Conservation (phyloP, 2,888 invertebrate species). For the Calliphora vomitoria region DNA sequence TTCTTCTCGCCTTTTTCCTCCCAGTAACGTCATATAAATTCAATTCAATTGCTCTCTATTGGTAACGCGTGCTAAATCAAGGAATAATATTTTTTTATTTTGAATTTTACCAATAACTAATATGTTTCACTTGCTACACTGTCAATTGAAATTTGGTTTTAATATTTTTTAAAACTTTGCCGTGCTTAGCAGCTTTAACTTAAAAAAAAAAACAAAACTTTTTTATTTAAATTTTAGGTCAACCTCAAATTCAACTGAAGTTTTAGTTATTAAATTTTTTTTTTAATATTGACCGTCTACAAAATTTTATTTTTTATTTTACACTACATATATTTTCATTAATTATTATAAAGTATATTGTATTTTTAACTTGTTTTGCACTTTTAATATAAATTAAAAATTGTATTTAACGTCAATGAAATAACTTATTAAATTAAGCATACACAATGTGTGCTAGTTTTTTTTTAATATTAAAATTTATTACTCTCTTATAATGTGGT, state of each 20-base stretch:
- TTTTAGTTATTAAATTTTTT: constrained; percentile 34
- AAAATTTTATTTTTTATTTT: constrained; percentile 4
- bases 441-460: constrained; percentile 23
- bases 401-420: constrained; percentile 30
- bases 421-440: background rate
- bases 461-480: constrained; percentile 15
- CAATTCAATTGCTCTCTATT: constrained; percentile 42
- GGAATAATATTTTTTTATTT: constrained; percentile 16
- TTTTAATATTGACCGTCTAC: background rate
- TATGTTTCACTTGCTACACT: constrained; percentile 61
- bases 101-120: background rate
- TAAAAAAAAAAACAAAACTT: background rate
- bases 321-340: constrained; percentile 17
- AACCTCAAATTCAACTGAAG: background rate
- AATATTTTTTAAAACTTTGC: constrained; percentile 71
- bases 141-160: constrained; percentile 74
- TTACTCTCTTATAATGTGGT: constrained; percentile 16
- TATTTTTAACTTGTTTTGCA: constrained; percentile 45
- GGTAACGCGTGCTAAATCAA: constrained; percentile 22
- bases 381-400: constrained; percentile 45
- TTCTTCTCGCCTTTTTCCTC: constrained; percentile 28
- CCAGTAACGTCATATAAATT: constrained; percentile 44
- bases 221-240: constrained; percentile 26
- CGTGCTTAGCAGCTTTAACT: constrained; percentile 61
- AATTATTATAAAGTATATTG: constrained; percentile 26